Evolutionary conservation across 2,888 invertebrate genomes (phyloP), one percentile per base, ranked within the genome.

Genomic region (Eumerus sabulonum): DNA sequence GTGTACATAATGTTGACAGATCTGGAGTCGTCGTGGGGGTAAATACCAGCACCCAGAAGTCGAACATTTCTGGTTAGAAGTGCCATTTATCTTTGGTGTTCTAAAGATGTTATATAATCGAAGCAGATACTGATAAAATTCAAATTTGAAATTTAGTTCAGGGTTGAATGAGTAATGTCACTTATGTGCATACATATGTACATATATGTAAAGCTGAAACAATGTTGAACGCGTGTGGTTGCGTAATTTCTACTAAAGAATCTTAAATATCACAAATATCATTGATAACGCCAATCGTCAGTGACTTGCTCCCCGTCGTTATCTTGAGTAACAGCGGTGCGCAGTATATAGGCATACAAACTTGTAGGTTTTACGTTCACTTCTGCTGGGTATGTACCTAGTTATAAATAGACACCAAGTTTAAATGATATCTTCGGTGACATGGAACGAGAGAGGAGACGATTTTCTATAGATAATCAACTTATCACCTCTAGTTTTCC

Each of bases 181-280:
- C n/a, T n/a, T n/a, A n/a, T n/a, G 27, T 27, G 27, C 27, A 7
- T 27, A 27, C n/a, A n/a, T n/a, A n/a, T n/a, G n/a, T n/a, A n/a
- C n/a, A n/a, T n/a, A n/a, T n/a, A n/a, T n/a, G n/a, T 27, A 4
- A 7, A 27, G 7, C 2, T 27, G 27, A 7, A 27, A 27, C 27
- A 27, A 27, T 27, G 27, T 7, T 7, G 27, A 27, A 54, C 35
- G 17, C 7, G 45, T 11, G 35, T 36, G 14, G 13, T 76, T 76
- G 64, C 76, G 71, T 76, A 76, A 76, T 71, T 27, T 53, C 14
- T 44, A 17, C n/a, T 18, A 13, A 14, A 7, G n/a, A 1, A 36
- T 18, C 27, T 2, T 35, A 54, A 47, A 38, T 36, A 38, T 36
- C 18, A 44, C 27, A 27, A 27, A 4, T 7, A 27, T 27, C 27